Evolutionary conservation across 2,888 invertebrate species (phyloP).

Genomic region (Protonemura montana): DNA sequence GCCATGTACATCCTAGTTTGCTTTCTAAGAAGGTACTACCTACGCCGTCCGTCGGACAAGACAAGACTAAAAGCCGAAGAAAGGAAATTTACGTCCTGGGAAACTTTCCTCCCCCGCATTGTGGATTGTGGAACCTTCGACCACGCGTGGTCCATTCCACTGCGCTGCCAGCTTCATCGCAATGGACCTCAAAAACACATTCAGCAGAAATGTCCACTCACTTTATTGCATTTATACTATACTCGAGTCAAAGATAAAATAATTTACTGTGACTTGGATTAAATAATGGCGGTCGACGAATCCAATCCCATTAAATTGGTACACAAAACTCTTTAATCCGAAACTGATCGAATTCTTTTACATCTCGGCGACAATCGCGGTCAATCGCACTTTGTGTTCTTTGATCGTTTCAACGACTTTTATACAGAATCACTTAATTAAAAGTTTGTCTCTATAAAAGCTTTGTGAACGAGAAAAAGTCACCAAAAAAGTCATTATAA

Average conservation of each 20-base stretch:
- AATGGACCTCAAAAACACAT: constrained; percentile 18
- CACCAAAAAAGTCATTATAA: not conserved
- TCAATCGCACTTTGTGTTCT: constrained; percentile 9
- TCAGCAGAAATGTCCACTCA: constrained; percentile 1
- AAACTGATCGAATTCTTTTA: not conserved
- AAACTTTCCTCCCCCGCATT: not conserved
- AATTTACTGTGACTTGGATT: not conserved
- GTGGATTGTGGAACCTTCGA: not conserved
- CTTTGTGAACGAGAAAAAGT: not conserved
- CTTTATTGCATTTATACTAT: not conserved
- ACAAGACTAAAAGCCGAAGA: constrained; percentile 19
- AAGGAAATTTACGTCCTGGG: constrained; percentile 19
- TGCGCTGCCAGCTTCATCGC: not conserved
- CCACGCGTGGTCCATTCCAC: not conserved
- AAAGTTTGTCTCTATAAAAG: not conserved
- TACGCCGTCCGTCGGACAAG: not conserved
- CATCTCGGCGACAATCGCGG: not conserved
- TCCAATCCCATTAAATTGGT: constrained; percentile 14
- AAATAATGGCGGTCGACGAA: not conserved
- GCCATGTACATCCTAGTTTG: not conserved
- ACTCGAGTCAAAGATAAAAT: constrained; percentile 8
- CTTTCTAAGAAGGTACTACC: not conserved
- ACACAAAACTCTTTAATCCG: not conserved
- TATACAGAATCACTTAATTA: not conserved
- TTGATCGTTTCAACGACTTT: not conserved